Base-by-base conservation (phyloP, 2,797 vertebrate genomes). In the Mormyrops boulengeri region DNA sequence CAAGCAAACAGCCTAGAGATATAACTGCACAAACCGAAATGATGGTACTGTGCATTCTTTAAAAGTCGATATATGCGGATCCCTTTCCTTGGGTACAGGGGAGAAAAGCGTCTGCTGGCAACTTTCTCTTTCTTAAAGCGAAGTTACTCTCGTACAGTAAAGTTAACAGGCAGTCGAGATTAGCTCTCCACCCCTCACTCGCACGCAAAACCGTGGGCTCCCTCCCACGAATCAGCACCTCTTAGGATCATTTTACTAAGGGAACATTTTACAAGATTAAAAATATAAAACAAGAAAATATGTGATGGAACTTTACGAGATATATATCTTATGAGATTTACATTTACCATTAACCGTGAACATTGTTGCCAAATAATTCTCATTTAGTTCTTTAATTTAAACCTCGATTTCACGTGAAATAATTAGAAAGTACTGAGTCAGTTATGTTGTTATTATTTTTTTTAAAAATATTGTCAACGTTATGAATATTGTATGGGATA, bases 1-100 rank as follows among this genome's bases (percentile, higher is more conserved):
- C 17, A 2, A 90, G 89, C 8, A 92, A 2, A 0, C 89, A 84
- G n/a, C 93, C 0, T n/a, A 85, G 91, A 0, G 89, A 22, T 6
- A 92, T 60, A 50, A 92, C 30, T 0, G 91, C 26, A 0, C 89
- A 30, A 0, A 11, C 5, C 0, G 3, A 11, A 6, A 57, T 87
- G 85, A 53, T 92, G 95, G 96, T 96, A 38, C 91, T 91, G 88
- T 50, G 22, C 85, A 87, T 82, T 69, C 11, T 88, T 49, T 11
- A 41, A 22, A 34, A 30, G 49, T 22, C 8, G 53, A 57, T 26
- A 4, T 55, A 17, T 22, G 53, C 22, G 5, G 11, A 19, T 30
- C 49, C 52, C 52, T 41, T 47, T 89, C 34, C 19, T 41, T 44
- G 26, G 26, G 30, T 7, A 55, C 22, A 30, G 22, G 47, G n/a